These are phyloP conservation scores for Hippocampus comes DNA, from an alignment of 2,113 vertebrate genomes.

Conservation along the genomic window DNA sequence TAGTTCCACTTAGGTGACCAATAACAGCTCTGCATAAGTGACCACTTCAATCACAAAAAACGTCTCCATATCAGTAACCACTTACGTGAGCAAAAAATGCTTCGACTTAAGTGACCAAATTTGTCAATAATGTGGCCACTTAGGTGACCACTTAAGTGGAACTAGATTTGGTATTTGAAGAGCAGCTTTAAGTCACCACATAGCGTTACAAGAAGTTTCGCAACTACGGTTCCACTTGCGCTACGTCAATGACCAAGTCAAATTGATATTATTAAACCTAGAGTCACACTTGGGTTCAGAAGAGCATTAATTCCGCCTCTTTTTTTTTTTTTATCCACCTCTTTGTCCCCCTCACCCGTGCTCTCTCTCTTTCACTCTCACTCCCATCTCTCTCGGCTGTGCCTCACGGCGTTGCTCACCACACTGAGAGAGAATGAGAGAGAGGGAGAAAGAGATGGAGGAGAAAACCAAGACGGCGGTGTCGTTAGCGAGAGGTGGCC, in stretches of 20 bases:
- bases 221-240: neutral
- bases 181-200: too few species aligned
- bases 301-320: neutral
- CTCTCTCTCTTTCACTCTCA: slow-evolving; percentile 12
- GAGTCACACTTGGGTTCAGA: too few species aligned
- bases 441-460: slow-evolving; percentile 10
- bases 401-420: slow-evolving; percentile 32
- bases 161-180: too few species aligned
- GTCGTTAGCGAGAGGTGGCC: slow-evolving; percentile 30
- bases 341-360: slow-evolving; percentile 26
- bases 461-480: slow-evolving; percentile 27
- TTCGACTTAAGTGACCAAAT: too few species aligned
- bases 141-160: too few species aligned
- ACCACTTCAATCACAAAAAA: neutral
- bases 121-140: too few species aligned
- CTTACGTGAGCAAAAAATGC: neutral
- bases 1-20: neutral
- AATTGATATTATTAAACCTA: too few species aligned
- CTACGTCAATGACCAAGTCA: too few species aligned
- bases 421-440: slow-evolving; percentile 14
- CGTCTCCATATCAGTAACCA: too few species aligned
- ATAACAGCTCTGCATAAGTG: neutral
- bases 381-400: slow-evolving; percentile 19
- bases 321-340: slow-evolving; percentile 12
- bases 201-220: neutral